Percentiles rank a stretch among this genome's conserved stretches.
Conservation (phyloP, 1,140 invertebrate species). For the Euwallacea similis region DNA sequence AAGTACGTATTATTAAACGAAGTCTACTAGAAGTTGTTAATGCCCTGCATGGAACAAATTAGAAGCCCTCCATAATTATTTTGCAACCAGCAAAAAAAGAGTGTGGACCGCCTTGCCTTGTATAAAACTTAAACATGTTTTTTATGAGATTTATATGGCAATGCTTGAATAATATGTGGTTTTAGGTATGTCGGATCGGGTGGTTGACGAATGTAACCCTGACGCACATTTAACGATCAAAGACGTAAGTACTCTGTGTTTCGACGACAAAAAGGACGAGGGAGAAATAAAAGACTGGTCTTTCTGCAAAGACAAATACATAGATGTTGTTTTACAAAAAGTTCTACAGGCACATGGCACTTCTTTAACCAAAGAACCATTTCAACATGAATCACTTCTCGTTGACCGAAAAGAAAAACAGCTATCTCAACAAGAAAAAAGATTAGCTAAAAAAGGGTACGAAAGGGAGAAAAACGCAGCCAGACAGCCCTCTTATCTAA, state of each 20-base stretch:
- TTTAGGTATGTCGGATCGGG: constrained; percentile 84
- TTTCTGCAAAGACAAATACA: constrained; percentile 70
- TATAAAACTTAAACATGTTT: neutral
- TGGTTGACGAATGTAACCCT: constrained; percentile 97
- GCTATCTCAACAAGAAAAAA: constrained; percentile 91
- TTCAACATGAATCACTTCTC: constrained; percentile 94
- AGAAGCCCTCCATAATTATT: no score
- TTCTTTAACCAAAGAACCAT: constrained; percentile 85
- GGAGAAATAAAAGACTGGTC: constrained; percentile 72
- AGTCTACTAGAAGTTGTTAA: no score
- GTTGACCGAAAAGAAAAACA: constrained; percentile 96
- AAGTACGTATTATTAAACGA: no score
- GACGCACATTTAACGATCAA: constrained; percentile 93
- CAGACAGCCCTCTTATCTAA: constrained; percentile 62
- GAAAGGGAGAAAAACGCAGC: constrained; percentile 91
- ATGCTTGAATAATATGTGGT: neutral
- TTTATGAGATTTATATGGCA: neutral
- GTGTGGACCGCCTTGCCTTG: no score
- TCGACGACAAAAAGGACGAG: constrained; percentile 83
- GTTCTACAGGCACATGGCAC: constrained; percentile 66
- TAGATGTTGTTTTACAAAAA: constrained; percentile 79
- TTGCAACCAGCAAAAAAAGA: no score
- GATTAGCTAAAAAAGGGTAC: constrained; percentile 89
- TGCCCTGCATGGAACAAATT: no score
- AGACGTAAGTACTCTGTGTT: constrained; percentile 92